Evolutionary conservation across 2,797 vertebrate genomes (phyloP), one percentile per base, ranked within the genome.

Genomic region (Microctenopoma lineatum): DNA sequence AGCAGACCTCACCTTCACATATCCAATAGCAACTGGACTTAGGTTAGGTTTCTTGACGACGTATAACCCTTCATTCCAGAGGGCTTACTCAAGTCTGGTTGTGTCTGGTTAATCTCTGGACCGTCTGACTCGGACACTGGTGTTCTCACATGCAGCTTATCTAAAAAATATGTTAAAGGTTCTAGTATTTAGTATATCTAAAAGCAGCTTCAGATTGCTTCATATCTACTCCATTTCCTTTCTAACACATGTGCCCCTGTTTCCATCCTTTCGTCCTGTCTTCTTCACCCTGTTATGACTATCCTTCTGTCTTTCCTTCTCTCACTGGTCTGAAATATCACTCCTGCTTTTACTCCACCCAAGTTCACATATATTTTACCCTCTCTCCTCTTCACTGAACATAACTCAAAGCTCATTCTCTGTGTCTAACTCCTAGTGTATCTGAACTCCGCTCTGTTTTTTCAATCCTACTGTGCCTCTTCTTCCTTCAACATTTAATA

Each of bases 401-500:
- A 0, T 34, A 54, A 41, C 29, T 65, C 54, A 64, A 42, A 58
- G 51, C 45, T 57, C 59, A 27, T 44, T 53, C 27, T 8, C 15
- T 39, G 59, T 5, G 1, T 12, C 62, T 7, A 36, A 29, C 26
- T 78, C 51, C 26, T 27, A 38, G 5, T 50, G n/a, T 66, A 44
- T 39, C 45, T 71, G 26, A 27, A 5, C 32, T 59, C 10, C 29
- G 12, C 1, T 68, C 25, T 46, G 25, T 48, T 55, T 32, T 59
- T 38, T 38, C 63, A 29, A 51, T 41, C 57, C 5, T 51, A 10
- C 47, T 32, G 12, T 42, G 44, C 21, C 54, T 68, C 70, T 61
- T 70, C 73, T 58, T 64, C 39, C 42, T 78, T 66, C 55, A 67
- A 29, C 62, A 57, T 42, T 52, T 59, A 66, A 78, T 83, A 36